Base-by-base conservation (phyloP, 2,888 invertebrate genomes). In the Athetis lepigone region DNA sequence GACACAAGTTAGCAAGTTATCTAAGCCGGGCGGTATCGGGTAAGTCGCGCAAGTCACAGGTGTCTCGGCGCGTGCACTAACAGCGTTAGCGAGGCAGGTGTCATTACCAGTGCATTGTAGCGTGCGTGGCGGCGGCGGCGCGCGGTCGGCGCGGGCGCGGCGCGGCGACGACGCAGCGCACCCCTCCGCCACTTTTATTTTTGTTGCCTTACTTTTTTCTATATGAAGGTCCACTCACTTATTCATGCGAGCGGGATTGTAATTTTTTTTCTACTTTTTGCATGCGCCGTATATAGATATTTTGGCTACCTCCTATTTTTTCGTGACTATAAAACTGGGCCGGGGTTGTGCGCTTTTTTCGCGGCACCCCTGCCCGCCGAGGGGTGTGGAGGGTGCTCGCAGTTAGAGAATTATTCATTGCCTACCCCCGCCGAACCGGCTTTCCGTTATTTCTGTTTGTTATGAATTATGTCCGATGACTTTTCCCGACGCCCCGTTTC, bases 381-480 rank as follows among this genome's bases (percentile, higher is more conserved):
- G 79, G 81, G 80, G 86, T 84, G 88, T 84, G 86, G 88, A 87
- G 93, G 93, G 92, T 89, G 93, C 92, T 92, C 92, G 92, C 93
- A 92, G 94, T 94, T 93, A 93, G 92, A 91, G 92, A 94, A 94
- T 94, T 94, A 95, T 95, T 94, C 94, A 95, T 95, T 94, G 94
- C 94, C 94, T 90, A 92, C 94, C 94, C 93, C 87, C 91, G 90
- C 93, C 92, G 90, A 93, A 93, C 92, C 88, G 91, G 92, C 92
- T 92, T 93, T 91, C 92, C 92, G 92, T 94, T 94, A 95, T 94
- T 94, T 94, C 90, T 94, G 93, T 93, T 94, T 94, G 94, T 93
- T 94, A 94, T 94, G 93, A 94, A 94, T 94, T 94, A 95, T 94
- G 90, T 92, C 92, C 92, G 92, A 93, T 93, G 93, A 94, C 93